phyloP scores from a whole-genome alignment of 1,140 invertebrate genomes.

The Trichomalopsis sarcophagae region DNA sequence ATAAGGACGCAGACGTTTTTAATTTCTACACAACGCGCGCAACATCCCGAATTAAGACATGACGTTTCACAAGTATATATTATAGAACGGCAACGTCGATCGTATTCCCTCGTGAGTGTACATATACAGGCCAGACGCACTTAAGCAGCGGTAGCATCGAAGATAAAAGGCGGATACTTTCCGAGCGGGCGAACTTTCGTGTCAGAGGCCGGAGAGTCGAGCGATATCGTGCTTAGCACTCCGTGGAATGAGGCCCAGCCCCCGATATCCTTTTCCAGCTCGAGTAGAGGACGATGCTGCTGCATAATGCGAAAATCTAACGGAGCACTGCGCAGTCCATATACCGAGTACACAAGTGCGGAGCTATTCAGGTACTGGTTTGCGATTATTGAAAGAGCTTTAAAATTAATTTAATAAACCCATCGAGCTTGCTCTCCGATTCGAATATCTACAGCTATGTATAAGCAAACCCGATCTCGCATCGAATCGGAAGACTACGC shows the following conservation, averaged over 20 bases:
- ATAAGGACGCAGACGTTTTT: neutral
- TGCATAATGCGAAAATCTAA: neutral
- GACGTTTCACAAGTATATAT: neutral
- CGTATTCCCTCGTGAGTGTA: neutral
- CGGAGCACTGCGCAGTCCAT: neutral
- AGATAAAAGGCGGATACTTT: slow-evolving; percentile 36
- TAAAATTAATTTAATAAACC: neutral
- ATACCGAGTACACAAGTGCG: neutral
- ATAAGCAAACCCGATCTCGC: too few species aligned
- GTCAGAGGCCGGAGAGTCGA: slow-evolving; percentile 14
- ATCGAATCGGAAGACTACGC: neutral
- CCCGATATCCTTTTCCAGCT: slow-evolving; percentile 19
- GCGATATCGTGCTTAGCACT: slow-evolving; percentile 21
- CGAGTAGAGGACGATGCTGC: neutral
- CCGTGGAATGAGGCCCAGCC: slow-evolving; percentile 14
- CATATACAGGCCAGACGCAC: neutral
- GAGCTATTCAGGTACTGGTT: neutral
- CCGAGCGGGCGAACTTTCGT: slow-evolving; percentile 41
- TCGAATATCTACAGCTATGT: too few species aligned
- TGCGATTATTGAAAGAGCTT: neutral
- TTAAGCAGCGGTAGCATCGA: neutral
- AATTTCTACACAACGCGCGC: slow-evolving; percentile 7
- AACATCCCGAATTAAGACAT: slow-evolving; percentile 43
- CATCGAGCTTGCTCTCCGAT: too few species aligned
- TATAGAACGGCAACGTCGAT: neutral